Base-by-base conservation (phyloP, 2,888 invertebrate species). In the Drosophila seclusa region DNA sequence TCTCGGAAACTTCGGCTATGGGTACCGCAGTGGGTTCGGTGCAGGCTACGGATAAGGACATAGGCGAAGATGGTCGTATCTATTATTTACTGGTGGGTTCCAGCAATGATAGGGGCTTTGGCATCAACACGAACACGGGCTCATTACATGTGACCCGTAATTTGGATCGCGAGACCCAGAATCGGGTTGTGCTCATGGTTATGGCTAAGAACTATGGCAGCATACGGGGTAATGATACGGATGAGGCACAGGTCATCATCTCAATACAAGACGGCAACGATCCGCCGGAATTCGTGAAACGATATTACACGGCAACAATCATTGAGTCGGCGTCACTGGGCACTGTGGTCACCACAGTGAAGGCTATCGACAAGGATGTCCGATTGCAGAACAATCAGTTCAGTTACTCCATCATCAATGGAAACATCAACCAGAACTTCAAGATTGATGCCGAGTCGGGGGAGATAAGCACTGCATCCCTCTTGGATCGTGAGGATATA, bases 191-290 rank as follows among this genome's bases (percentile, higher is more conserved):
- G 0, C 93, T 99, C 13, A 98, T 98, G 0, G 98, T 98, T 0
- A 95, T 99, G 94, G 98, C 98, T 0, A 99, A 99, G 93, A 99
- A 99, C 91, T 96, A 96, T 58, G 99, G 99, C 18, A 97, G 98
- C 24, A 98, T 99, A 81, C 95, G 96, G 45, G 99, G 99, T 4
- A 98, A 98, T 91, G 98, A 99, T 90, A 98, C 98, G 0, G 98
- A 98, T 91, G 98, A 98, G 93, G 98, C 98, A 5, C 97, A 98
- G 93, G 97, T 99, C 0, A 97, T 97, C 55, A 96, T 99, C 74
- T 96, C 97, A 0, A 97, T 99, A 75, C 97, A 98, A 93, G 99
- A 99, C 92, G 98, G 98, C 27, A 99, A 99, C 91, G 99, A 99
- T 94, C 98, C 99, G 1, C 99, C 99, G 0, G 97, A 97, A 92